Evolutionary conservation across 2,797 vertebrate species (phyloP).

Genomic region (Acanthornis magna): DNA sequence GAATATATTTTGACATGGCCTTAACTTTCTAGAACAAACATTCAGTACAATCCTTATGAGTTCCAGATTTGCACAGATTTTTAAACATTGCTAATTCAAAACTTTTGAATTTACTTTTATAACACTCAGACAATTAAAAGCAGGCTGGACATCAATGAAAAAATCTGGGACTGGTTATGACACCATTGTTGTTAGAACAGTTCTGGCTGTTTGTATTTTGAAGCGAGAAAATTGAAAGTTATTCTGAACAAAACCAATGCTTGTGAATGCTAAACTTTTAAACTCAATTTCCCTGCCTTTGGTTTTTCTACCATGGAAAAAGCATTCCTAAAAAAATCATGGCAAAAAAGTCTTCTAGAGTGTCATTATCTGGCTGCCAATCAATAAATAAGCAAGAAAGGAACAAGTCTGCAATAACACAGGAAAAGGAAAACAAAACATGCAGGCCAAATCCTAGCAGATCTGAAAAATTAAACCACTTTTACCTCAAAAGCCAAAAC

Average conservation of each 20-base stretch:
- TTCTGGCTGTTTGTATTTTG: constrained; percentile 29
- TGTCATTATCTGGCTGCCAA: constrained; percentile 11
- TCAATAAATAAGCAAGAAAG: constrained; percentile 22
- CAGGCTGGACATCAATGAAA: constrained; percentile 26
- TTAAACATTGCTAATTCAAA: constrained; percentile 34
- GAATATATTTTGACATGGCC: background rate
- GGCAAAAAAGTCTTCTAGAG: background rate
- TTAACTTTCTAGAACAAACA: constrained; percentile 9
- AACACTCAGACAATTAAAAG: constrained; percentile 41
- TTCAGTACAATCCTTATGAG: background rate
- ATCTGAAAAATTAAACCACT: constrained; percentile 9
- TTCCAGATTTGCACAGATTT: constrained; percentile 43
- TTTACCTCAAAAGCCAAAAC: constrained; percentile 14
- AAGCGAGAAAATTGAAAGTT: constrained; percentile 57
- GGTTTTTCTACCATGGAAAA: background rate
- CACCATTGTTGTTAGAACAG: constrained; percentile 22
- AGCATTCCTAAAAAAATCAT: background rate
- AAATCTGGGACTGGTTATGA: constrained; percentile 51
- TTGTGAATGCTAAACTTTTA: constrained; percentile 12
- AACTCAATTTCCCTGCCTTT: background rate
- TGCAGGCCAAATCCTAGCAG: constrained; percentile 6
- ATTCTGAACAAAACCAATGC: constrained; percentile 13
- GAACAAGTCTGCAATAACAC: constrained; percentile 24
- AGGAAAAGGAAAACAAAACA: constrained; percentile 18
- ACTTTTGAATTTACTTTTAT: constrained; percentile 49